phyloP scores from a whole-genome alignment of 2,113 vertebrate genomes.

The Triplophysa rosa region DNA sequence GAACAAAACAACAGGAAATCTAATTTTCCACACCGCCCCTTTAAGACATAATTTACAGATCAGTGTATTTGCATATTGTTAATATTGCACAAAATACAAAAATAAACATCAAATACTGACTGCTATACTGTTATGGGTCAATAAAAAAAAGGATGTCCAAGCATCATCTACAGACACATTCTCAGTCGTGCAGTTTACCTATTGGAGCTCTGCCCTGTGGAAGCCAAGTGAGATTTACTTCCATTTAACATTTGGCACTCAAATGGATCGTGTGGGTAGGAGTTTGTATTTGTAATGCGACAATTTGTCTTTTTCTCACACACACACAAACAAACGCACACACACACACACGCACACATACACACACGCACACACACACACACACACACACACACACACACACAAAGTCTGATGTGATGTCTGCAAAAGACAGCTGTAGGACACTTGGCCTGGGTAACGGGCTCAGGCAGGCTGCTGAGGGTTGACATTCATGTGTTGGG shows the following conservation, averaged over 20 bases:
- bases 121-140: constrained; percentile 74
- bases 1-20: constrained; percentile 30
- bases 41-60: constrained; percentile 54
- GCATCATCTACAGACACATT: constrained; percentile 45
- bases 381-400: constrained; percentile 40
- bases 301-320: neutral
- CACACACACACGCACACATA: constrained; percentile 40
- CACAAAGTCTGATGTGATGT: constrained; percentile 37
- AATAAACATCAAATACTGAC: constrained; percentile 85
- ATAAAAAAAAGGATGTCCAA: constrained; percentile 72
- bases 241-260: constrained; percentile 77
- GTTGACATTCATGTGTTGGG: constrained; percentile 91
- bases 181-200: constrained; percentile 62
- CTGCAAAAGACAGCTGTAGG: constrained; percentile 3
- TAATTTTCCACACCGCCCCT: constrained; percentile 61
- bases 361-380: constrained; percentile 43
- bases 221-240: constrained; percentile 72
- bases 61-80: constrained; percentile 84
- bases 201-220: constrained; percentile 80
- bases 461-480: constrained; percentile 89
- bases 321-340: too few species aligned
- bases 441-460: neutral
- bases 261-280: constrained; percentile 34
- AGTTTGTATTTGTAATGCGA: neutral
- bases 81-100: constrained; percentile 94